A percentile compares a stretch with the other conserved stretches of the same genome.
These are phyloP conservation scores for Gadus chalcogrammus DNA, from an alignment of 2,113 vertebrate genomes.

Conservation along the genomic window DNA sequence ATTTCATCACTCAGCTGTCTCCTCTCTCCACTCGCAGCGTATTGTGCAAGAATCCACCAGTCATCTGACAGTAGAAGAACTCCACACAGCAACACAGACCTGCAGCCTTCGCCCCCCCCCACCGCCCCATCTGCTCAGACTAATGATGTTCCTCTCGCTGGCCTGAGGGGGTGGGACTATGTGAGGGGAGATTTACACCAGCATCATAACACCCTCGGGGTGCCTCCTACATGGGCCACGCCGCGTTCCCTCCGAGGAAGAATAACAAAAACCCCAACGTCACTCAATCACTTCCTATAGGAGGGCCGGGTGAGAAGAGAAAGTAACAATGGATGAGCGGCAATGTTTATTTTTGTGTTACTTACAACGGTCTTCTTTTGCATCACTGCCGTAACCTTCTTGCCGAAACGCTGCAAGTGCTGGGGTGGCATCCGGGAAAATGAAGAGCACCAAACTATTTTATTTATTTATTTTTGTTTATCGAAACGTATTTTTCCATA, in stretches of 20 bases:
- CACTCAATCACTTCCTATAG: constrained; percentile 67
- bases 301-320: constrained; percentile 61
- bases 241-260: constrained; percentile 32
- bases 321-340: constrained; percentile 65
- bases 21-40: constrained; percentile 34
- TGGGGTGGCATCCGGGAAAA: too few relatives aligned
- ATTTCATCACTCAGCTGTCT: constrained; percentile 67
- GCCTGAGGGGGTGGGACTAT: constrained; percentile 68
- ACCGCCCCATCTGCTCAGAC: constrained; percentile 58
- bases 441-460: too few relatives aligned
- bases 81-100: constrained; percentile 28
- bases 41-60: constrained; percentile 61
- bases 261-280: constrained; percentile 31
- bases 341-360: constrained; percentile 66
- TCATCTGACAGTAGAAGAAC: constrained; percentile 36
- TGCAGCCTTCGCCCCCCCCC: constrained; percentile 5
- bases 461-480: neutral
- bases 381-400: constrained; percentile 58
- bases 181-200: constrained; percentile 62
- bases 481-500: constrained; percentile 22
- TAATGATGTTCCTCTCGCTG: constrained; percentile 66
- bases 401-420: too few relatives aligned
- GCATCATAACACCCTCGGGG: constrained; percentile 55
- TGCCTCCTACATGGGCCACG: constrained; percentile 40
- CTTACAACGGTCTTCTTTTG: constrained; percentile 71